phyloP scores from a whole-genome alignment of 2,888 invertebrate genomes.

The Caenorhabditis sp. region DNA sequence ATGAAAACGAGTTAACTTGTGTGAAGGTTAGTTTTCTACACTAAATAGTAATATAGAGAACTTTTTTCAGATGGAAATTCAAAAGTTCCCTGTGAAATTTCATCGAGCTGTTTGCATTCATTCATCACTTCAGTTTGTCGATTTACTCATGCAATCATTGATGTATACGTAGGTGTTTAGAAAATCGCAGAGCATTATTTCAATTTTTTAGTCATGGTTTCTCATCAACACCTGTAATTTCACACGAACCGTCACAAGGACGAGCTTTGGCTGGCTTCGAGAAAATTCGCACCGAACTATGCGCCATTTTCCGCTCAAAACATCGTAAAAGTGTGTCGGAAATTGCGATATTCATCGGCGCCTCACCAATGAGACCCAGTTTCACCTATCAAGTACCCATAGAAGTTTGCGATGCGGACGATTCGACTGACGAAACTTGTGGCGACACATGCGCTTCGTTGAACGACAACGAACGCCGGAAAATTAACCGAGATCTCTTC shows the following conservation, averaged over 20 bases:
- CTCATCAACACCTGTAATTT: constrained; percentile 23
- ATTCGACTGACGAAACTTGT: constrained; percentile 25
- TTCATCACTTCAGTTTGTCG: constrained; percentile 39
- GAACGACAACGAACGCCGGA: constrained; percentile 29
- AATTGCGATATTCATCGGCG: constrained; percentile 32
- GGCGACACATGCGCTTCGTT: constrained; percentile 38
- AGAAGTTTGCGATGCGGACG: constrained; percentile 30
- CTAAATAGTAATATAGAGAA: no score
- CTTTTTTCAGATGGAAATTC: not conserved
- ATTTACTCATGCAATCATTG: constrained; percentile 30
- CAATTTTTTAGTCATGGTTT: constrained; percentile 28
- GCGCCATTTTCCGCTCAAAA: constrained; percentile 35
- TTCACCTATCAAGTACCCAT: constrained; percentile 40
- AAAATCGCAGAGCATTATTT: no score
- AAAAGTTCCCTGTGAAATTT: constrained; percentile 7
- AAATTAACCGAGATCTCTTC: constrained; percentile 36
- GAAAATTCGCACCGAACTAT: constrained; percentile 37
- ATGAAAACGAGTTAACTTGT: not conserved
- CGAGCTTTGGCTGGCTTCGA: constrained; percentile 14
- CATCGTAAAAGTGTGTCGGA: constrained; percentile 21
- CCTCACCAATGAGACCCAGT: constrained; percentile 41
- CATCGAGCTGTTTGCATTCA: constrained; percentile 37
- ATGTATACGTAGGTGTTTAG: constrained; percentile 39
- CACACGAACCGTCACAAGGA: constrained; percentile 4
- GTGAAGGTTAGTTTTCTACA: not conserved